A percentile compares a stretch with the other conserved stretches of the same genome.
These are phyloP conservation scores for Hemistola chrysoprasaria DNA, from an alignment of 2,888 invertebrate genomes.

Conservation along the genomic window DNA sequence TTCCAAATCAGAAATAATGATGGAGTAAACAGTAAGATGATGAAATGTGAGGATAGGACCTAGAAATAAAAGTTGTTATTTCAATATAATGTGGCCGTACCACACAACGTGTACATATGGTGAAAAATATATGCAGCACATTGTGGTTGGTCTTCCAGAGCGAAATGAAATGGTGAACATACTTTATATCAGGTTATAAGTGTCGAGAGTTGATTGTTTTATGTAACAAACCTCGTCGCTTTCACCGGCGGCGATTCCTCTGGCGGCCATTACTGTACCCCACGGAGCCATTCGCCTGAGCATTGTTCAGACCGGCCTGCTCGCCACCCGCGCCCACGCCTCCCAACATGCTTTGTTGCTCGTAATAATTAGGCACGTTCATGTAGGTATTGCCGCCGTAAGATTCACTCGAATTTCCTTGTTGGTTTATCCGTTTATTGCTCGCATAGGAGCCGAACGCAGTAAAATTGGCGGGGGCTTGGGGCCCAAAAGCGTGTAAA, in stretches of 20 bases:
- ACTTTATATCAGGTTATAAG: constrained; percentile 23
- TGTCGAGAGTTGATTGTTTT: constrained; percentile 68
- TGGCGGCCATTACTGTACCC: constrained; percentile 79
- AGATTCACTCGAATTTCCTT: constrained; percentile 39
- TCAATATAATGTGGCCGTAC: constrained; percentile 5
- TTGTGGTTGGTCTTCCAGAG: constrained; percentile 7
- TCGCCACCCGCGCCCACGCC: constrained; percentile 59
- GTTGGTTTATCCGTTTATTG: constrained; percentile 41
- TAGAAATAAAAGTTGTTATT: constrained; percentile 15
- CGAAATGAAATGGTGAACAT: constrained; percentile 18
- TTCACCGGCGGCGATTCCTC: constrained; percentile 78
- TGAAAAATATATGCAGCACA: constrained; percentile 2
- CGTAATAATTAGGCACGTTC: constrained; percentile 51
- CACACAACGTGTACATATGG: too few species aligned
- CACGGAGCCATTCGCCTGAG: constrained; percentile 73
- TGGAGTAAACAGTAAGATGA: constrained; percentile 1
- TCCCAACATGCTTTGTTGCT: constrained; percentile 60
- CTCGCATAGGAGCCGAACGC: constrained; percentile 72
- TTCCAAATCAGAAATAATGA: not conserved
- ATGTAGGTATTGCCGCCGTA: constrained; percentile 43
- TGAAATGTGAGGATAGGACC: constrained; percentile 8
- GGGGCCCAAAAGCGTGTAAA: constrained; percentile 52
- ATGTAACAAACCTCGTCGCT: constrained; percentile 76
- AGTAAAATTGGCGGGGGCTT: constrained; percentile 67
- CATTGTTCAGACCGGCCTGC: constrained; percentile 51